Base-by-base conservation (phyloP, 23 tunicate genomes). In the Botrylloides violaceus region DNA sequence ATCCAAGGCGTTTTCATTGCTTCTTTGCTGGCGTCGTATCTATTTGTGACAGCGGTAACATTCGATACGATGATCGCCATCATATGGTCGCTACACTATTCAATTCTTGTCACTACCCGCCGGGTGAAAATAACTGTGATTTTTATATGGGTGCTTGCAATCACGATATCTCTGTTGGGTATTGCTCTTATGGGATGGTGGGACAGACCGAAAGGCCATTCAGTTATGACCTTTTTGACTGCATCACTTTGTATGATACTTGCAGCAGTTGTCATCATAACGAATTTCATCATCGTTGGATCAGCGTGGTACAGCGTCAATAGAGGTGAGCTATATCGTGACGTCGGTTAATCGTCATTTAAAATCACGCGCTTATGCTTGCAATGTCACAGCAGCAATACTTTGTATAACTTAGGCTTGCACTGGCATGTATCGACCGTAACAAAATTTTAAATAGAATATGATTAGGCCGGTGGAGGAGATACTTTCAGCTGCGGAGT, bases 21-120 rank as follows among this genome's bases (percentile, higher is more conserved):
- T 2, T 36, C 73, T 22, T 60, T 65, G 24, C 20, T 82, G 3
- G 77, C 96, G 26, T 87, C 96, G 0, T 80, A 87, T 33, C 59
- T 87, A 49, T 87, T 87, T 32, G 76, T 87, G 9, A 71, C 81
- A 29, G 87, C 87, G 38, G 80, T 75, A 23, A 81, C 87, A 7
- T 58, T 81, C 29, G 96, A 87, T 53, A 76, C 84, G n/a, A 80
- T 81, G 30, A 81, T 87, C 36, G 85, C 94, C 47, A 58, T 86
- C 33, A 23, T 24, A 36, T 75, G 81, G 73, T 57, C 94, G n/a
- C 66, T 86, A 18, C 80, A 76, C 12, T 86, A 86, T 63, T n/a
- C 78, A 26, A 31, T 30, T 7, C 23, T 80, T 0, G 77, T 86
- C 25, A 68, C 85, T 7, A 74, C 82, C 33, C 61, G 79, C 24